Percentiles rank a stretch among this genome's conserved stretches.
Conservation (phyloP, 2,797 vertebrate genomes). For the Halcyon leucocephala region DNA sequence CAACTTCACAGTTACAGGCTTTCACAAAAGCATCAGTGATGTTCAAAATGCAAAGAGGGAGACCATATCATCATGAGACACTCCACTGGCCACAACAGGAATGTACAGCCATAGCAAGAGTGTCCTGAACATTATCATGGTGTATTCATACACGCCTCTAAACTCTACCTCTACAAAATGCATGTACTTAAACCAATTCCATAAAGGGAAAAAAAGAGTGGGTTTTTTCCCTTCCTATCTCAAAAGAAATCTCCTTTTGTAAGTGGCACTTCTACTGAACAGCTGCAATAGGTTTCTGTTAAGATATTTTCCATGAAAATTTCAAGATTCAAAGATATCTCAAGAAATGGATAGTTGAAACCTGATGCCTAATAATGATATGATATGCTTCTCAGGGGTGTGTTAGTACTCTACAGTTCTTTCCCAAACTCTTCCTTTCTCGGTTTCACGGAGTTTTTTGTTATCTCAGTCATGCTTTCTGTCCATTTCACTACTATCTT, state of each 20-base stretch:
- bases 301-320: neutral
- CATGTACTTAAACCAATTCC: neutral
- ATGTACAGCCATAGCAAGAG: neutral
- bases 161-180: neutral
- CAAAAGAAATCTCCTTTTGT: neutral
- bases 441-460: neutral
- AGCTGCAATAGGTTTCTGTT: neutral
- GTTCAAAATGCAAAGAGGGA: neutral
- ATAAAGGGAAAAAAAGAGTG: neutral
- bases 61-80: rapidly evolving
- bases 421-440: neutral
- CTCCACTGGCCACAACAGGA: neutral
- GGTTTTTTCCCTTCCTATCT: neutral
- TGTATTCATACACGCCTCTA: neutral
- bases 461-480: neutral
- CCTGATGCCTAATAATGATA: neutral
- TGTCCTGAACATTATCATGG: neutral
- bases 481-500: neutral
- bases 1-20: neutral
- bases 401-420: neutral
- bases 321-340: neutral
- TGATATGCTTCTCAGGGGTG: neutral
- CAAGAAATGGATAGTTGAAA: neutral
- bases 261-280: neutral
- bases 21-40: neutral